Conservation (phyloP, 1,140 invertebrate species). For the Fopius arisanus region DNA sequence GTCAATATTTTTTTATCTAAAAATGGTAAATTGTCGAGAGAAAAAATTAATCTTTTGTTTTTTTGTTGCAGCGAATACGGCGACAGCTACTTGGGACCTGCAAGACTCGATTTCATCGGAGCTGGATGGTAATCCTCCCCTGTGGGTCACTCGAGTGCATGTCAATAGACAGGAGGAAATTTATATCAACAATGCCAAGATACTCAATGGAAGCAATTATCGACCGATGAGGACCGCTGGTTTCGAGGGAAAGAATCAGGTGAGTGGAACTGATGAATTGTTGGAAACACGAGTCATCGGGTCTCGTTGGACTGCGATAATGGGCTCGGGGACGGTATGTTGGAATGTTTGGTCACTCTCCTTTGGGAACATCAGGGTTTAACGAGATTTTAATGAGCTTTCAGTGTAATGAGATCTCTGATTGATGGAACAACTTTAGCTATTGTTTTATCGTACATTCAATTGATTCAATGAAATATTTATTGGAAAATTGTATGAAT, state of each 20-base stretch:
- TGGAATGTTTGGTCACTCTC: not conserved
- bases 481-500: too few species aligned
- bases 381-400: slow-evolving; percentile 52
- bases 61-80: slow-evolving; percentile 72
- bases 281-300: not conserved
- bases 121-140: slow-evolving; percentile 79
- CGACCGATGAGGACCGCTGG: slow-evolving; percentile 53
- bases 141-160: slow-evolving; percentile 77
- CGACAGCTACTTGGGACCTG: slow-evolving; percentile 74
- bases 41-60: not conserved
- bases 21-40: too few species aligned
- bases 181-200: slow-evolving; percentile 83
- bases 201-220: slow-evolving; percentile 76
- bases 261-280: slow-evolving; percentile 50
- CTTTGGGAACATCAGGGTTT: not conserved
- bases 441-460: too few species aligned
- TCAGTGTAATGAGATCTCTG: not conserved
- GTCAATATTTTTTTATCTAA: too few species aligned
- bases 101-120: slow-evolving; percentile 74
- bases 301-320: not conserved
- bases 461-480: too few species aligned
- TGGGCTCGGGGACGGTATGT: too few species aligned
- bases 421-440: not conserved
- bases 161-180: slow-evolving; percentile 71
- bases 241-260: slow-evolving; percentile 73